A percentile compares a stretch with the other conserved stretches of the same genome.
These are phyloP conservation scores for Saguinus imperator DNA, from an alignment of 2,113 vertebrate species.

Conservation along the genomic window DNA sequence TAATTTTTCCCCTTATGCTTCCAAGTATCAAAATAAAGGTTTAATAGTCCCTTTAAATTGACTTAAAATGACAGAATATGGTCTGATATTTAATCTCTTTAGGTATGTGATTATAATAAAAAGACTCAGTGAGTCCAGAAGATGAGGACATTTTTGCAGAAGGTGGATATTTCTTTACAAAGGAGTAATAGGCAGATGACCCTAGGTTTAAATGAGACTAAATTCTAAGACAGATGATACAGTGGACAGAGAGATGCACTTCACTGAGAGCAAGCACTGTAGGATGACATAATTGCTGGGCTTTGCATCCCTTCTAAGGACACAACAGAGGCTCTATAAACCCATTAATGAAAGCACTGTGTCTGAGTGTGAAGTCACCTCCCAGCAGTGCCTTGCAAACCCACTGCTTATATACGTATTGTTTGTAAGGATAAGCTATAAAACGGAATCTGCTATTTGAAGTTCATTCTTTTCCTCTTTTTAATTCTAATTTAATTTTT, in stretches of 20 bases:
- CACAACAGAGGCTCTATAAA: neutral
- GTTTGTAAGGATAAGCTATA: neutral
- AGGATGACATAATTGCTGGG: neutral
- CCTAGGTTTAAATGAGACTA: neutral
- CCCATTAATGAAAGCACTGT: neutral
- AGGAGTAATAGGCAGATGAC: neutral
- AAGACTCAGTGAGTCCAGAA: neutral
- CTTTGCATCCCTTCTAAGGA: neutral
- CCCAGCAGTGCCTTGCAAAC: neutral
- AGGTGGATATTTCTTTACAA: neutral
- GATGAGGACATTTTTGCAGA: neutral
- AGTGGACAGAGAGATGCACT: neutral
- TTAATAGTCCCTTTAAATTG: neutral
- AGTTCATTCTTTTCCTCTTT: neutral
- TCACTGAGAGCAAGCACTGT: neutral
- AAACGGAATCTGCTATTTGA: neutral
- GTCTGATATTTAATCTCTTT: neutral
- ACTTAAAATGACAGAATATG: slow-evolving; percentile 8
- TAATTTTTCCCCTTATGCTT: neutral
- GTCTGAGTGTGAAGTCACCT: neutral
- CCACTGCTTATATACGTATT: neutral
- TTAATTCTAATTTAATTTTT: no score
- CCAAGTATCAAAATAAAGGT: slow-evolving; percentile 1
- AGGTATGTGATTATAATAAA: neutral
- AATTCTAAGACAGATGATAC: neutral